Conservation (phyloP, 2,797 vertebrate genomes). For the Odontamblyopus rebecca region DNA sequence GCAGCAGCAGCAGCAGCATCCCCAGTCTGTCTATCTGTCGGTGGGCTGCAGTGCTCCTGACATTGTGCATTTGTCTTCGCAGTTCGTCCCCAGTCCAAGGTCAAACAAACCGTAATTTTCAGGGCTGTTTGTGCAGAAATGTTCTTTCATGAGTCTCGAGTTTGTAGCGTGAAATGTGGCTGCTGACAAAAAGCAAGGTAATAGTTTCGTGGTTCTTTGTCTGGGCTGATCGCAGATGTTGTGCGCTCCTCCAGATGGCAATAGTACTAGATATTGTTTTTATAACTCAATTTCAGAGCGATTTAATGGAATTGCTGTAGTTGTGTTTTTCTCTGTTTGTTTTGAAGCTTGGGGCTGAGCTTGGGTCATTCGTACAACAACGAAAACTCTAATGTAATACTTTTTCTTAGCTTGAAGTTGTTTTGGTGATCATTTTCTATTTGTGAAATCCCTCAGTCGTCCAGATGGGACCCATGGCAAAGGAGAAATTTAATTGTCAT, state of each 20-base stretch:
- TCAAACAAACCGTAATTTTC: background rate
- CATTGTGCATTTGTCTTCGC: conserved; percentile 3
- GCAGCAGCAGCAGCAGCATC: background rate
- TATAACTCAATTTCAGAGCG: background rate
- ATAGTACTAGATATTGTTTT: background rate
- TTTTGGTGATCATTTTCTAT: too few relatives aligned
- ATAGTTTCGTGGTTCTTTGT: conserved; percentile 67
- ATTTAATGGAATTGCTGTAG: background rate
- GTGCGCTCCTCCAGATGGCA: conserved; percentile 30
- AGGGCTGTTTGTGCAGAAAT: background rate
- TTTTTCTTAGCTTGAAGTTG: too few relatives aligned
- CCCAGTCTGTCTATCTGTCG: conserved; percentile 15
- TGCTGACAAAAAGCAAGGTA: conserved; percentile 37
- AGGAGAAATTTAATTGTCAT: too few relatives aligned
- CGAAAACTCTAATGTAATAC: background rate
- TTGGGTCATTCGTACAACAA: background rate
- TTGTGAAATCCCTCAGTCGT: too few relatives aligned
- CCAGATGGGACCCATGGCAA: too few relatives aligned
- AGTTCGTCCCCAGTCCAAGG: background rate
- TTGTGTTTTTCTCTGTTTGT: background rate
- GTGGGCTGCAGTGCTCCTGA: conserved; percentile 28
- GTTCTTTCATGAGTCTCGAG: conserved; percentile 6
- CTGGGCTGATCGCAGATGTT: conserved; percentile 48
- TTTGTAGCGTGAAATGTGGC: conserved; percentile 13
- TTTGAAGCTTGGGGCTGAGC: background rate